Conservation (phyloP, 2,888 invertebrate species). For the Tachina lurida region DNA sequence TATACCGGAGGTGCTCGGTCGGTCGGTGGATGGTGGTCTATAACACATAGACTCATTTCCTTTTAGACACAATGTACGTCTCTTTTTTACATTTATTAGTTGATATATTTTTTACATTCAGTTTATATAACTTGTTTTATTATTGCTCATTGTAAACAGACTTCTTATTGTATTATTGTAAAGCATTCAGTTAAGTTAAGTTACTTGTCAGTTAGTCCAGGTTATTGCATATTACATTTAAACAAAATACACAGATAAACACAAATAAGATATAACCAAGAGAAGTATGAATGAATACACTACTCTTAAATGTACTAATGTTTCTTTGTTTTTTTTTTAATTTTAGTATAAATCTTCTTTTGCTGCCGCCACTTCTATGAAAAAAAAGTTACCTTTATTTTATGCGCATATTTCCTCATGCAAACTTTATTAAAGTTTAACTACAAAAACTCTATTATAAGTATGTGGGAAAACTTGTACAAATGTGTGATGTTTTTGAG, state of each 20-base stretch:
- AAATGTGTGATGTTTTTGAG: constrained; percentile 5
- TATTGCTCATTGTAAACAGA: neutral
- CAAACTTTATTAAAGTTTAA: constrained; percentile 38
- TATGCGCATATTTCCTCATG: constrained; percentile 46
- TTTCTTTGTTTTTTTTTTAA: constrained; percentile 5
- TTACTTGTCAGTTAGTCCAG: neutral
- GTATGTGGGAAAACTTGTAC: constrained; percentile 30
- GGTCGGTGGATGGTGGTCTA: constrained; percentile 1
- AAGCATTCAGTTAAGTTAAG: neutral
- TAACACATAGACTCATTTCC: constrained; percentile 21
- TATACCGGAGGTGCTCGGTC: constrained; percentile 2
- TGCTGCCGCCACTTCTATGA: constrained; percentile 17
- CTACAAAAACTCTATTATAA: constrained; percentile 1
- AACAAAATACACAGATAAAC: neutral
- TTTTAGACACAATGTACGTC: constrained; percentile 23
- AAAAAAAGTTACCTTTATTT: constrained; percentile 43
- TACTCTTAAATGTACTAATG: constrained; percentile 50
- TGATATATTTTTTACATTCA: constrained; percentile 33
- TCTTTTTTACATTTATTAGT: constrained; percentile 29
- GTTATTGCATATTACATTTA: constrained; percentile 44
- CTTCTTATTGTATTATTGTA: constrained; percentile 18
- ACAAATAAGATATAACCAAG: neutral
- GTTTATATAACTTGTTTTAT: constrained; percentile 50
- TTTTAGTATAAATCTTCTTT: constrained; percentile 21
- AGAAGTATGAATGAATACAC: constrained; percentile 7